Conservation (phyloP, 2,888 invertebrate genomes). For the Drosophila parthenogenetica region DNA sequence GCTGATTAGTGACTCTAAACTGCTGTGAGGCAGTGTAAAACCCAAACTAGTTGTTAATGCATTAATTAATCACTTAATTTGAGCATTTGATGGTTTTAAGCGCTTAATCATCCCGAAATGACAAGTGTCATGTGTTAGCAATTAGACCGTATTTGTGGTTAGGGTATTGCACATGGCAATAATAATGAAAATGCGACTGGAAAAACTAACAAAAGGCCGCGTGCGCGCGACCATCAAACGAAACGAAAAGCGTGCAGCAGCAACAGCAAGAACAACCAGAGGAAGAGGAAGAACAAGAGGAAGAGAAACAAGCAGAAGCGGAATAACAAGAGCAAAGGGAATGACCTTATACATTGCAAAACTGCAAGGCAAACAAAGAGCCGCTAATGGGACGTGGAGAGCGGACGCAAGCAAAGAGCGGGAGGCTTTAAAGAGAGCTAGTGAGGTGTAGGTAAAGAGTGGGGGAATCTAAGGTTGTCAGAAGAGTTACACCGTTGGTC, state of each 20-base stretch:
- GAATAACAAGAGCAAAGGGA: conserved; percentile 56
- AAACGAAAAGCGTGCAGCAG: conserved; percentile 77
- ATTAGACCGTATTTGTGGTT: conserved; percentile 43
- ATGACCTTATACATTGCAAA: conserved; percentile 61
- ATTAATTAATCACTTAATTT: neutral
- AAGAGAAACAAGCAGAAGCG: conserved; percentile 33
- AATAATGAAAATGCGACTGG: conserved; percentile 63
- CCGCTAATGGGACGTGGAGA: conserved; percentile 63
- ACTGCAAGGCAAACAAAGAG: conserved; percentile 75
- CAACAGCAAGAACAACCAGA: conserved; percentile 46
- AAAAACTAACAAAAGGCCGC: conserved; percentile 79
- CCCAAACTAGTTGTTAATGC: neutral
- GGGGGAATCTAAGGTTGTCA: neutral
- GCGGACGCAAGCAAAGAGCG: neutral
- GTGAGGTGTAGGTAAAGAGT: too few species aligned
- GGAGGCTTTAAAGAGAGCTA: conserved; percentile 4
- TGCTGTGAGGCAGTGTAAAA: neutral
- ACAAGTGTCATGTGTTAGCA: conserved; percentile 36
- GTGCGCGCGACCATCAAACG: conserved; percentile 75
- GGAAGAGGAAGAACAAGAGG: conserved; percentile 35
- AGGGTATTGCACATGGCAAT: conserved; percentile 41
- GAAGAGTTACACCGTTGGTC: conserved; percentile 3
- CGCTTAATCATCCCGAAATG: neutral
- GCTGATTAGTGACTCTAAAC: neutral
- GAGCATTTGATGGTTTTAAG: neutral